phyloP scores from a whole-genome alignment of 2,888 invertebrate species.

The Ophioninae sp. region DNA sequence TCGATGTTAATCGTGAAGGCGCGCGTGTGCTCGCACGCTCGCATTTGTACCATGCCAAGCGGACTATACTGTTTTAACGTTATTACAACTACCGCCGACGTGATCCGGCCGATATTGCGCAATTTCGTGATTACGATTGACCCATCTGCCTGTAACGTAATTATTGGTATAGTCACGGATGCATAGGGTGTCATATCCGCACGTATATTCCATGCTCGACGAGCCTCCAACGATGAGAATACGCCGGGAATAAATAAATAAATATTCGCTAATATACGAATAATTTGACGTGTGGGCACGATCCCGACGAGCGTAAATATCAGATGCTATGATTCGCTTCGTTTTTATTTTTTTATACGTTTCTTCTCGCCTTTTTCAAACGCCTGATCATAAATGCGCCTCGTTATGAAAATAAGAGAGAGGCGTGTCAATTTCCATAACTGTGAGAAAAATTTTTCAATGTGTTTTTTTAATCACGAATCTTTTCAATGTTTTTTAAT shows the following conservation, averaged over 20 bases:
- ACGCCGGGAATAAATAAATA: not conserved
- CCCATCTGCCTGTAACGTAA: constrained; percentile 65
- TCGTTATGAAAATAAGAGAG: not conserved
- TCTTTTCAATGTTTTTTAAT: too few species aligned
- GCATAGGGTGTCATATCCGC: constrained; percentile 40
- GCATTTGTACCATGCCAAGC: constrained; percentile 2
- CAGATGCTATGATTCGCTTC: not conserved
- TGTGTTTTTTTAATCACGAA: too few species aligned
- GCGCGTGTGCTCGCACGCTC: constrained; percentile 66
- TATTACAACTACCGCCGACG: constrained; percentile 63
- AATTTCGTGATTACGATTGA: constrained; percentile 75
- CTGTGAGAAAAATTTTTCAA: too few species aligned
- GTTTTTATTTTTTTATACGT: not conserved
- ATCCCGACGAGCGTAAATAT: not conserved
- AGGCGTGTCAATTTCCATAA: too few species aligned
- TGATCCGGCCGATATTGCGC: constrained; percentile 68
- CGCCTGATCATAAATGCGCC: not conserved
- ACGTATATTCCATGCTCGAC: constrained; percentile 5
- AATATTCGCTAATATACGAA: not conserved
- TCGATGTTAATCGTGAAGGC: constrained; percentile 77
- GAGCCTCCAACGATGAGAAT: not conserved
- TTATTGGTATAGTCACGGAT: constrained; percentile 30
- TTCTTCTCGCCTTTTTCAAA: not conserved
- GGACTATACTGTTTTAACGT: constrained; percentile 5
- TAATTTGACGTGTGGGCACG: not conserved